A percentile compares a stretch with the other conserved stretches of the same genome.
phyloP scores from a whole-genome alignment of 2,797 vertebrate species.

The Sphenopsis melanotis region DNA sequence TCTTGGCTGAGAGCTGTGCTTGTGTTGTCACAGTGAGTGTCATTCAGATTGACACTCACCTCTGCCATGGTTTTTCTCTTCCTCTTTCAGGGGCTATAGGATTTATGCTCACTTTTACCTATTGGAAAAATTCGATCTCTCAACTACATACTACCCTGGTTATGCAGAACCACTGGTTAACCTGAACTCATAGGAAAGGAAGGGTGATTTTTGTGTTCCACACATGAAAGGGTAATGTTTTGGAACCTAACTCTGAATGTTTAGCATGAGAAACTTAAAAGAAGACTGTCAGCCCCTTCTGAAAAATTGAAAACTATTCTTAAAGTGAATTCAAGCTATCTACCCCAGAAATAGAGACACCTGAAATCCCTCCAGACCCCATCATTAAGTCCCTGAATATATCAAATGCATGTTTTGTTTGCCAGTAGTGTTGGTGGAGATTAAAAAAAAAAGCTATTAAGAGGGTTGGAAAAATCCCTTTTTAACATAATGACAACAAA shows the following conservation, averaged over 20 bases:
- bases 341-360: background rate
- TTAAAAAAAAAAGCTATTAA: background rate
- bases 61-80: background rate
- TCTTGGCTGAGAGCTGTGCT: background rate
- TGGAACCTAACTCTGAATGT: background rate
- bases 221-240: background rate
- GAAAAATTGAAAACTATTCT: background rate
- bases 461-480: background rate
- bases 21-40: background rate
- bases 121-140: background rate
- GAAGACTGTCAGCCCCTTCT: background rate
- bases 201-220: background rate
- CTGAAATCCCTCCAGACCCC: background rate
- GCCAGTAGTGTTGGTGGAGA: background rate
- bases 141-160: too few relatives aligned
- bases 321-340: background rate
- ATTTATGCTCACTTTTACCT: background rate
- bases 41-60: background rate
- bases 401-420: background rate
- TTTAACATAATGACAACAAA: background rate
- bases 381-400: background rate
- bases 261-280: background rate
- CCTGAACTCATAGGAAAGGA: background rate
- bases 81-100: background rate
- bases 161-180: background rate